Evolutionary conservation across 1,140 invertebrate species (phyloP), one percentile per base, ranked within the genome.

Genomic region (Trichoplusia ni): DNA sequence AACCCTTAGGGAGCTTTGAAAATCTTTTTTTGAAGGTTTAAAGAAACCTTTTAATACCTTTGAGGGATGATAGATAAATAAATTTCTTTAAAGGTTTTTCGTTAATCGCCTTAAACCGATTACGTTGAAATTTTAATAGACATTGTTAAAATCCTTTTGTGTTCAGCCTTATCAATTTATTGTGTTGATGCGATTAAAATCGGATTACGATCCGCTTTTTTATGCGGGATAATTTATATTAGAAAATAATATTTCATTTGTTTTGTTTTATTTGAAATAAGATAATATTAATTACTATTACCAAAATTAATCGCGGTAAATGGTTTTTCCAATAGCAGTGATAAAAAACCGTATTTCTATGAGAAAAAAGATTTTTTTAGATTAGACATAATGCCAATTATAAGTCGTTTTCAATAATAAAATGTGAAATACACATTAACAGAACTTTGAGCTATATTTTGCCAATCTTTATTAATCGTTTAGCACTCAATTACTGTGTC

Each of bases 31-130:
- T 62, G 35, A 47, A 21, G 62, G 44, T 56, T 54, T 64, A 69
- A 59, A 67, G 68, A 67, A 51, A 64, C 16, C 51, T 46, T 38
- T 67, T 65, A 38, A 61, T 40, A 53, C 44, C 38, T 63, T 68
- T 62, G 53, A 64, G 18, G 29, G 40, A 44, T 23, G 47, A 27
- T 53, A 46, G 16, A 61, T 54, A 56, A 73, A 73, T 66, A 59
- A 66, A 38, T 71, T 63, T 59, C 64, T 47, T 67, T 73, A 73
- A 64, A 61, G 67, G 60, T 64, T 69, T 63, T 61, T 49, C 63
- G 47, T 63, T 73, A 69, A 69, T 69, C 71, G 64, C 47, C 46
- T 21, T 53, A 67, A 73, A 69, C 38, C 31, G 64, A 66, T 73
- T 66, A 60, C 23, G 35, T 59, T 49, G 31, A 60, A 42, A 59